A percentile compares a stretch with the other conserved stretches of the same genome.
Conservation (phyloP, 2,888 invertebrate species). For the Argyresthia albistria region DNA sequence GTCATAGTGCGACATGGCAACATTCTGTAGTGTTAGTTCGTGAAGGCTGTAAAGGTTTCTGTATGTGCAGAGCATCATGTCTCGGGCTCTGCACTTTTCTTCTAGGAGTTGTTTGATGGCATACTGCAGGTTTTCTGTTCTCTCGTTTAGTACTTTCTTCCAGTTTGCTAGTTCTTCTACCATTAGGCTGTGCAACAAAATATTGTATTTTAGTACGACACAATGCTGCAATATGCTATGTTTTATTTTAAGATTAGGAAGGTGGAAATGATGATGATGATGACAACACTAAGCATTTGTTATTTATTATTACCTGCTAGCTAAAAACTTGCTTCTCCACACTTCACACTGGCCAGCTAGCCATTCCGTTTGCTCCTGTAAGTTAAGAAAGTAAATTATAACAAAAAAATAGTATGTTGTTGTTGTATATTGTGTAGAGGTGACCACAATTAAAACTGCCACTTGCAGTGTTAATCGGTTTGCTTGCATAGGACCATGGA, state of each 20-base stretch:
- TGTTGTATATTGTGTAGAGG: no score
- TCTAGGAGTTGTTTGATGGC: constrained; percentile 78
- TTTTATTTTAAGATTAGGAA: no score
- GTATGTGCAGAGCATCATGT: constrained; percentile 75
- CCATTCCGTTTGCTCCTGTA: constrained; percentile 90
- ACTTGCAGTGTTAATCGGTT: no score
- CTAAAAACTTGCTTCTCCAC: constrained; percentile 96
- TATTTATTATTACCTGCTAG: constrained; percentile 83
- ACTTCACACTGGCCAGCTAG: constrained; percentile 95
- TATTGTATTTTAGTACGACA: background rate
- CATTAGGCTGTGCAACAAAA: constrained; percentile 79
- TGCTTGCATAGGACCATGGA: no score
- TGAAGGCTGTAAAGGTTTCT: constrained; percentile 69
- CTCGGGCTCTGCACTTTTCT: constrained; percentile 77
- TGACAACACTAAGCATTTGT: no score
- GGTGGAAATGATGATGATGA: no score
- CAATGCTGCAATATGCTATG: no score
- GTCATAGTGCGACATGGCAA: constrained; percentile 52
- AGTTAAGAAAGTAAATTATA: constrained; percentile 9
- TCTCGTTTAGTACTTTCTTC: constrained; percentile 83
- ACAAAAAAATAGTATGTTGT: background rate
- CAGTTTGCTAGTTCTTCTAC: constrained; percentile 92
- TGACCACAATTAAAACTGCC: no score
- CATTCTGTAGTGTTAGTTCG: constrained; percentile 59
- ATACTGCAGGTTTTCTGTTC: constrained; percentile 79